Base-by-base conservation (phyloP, 2,797 vertebrate genomes). In the Dendrocincla fuliginosa region DNA sequence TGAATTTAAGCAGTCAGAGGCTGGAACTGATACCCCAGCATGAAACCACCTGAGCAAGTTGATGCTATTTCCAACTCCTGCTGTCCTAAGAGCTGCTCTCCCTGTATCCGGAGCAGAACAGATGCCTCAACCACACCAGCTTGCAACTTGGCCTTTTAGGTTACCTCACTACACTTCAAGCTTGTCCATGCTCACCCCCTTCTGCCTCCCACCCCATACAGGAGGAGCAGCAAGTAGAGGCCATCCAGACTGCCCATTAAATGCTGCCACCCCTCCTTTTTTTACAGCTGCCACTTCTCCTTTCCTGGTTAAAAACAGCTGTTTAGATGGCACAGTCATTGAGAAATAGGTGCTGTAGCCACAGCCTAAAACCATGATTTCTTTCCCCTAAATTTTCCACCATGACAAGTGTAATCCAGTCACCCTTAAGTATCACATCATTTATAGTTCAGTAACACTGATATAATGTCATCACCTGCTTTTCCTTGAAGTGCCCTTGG, bases 231-330 rank as follows among this genome's bases (percentile, higher is more conserved):
- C 9, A 0, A 19, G 7, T 4, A 44, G 65, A 75, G 30, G 5
- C 20, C 3, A 1, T 13, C 8, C 3, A 0, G 32, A 25, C 6
- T 32, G 5, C 5, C 27, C 30, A 42, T 42, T 37, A 12, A 65
- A 53, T 13, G 8, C 46, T 42, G 12, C 6, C 68, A 59, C 13
- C 6, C 7, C 12, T 18, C 6, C 32, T 32, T 28, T 70, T 70
- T 22, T 10, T 59, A 30, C 28, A 65, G 46, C 5, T n/a, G 27
- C 6, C 35, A 4, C 19, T 35, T 19, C 37, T n/a, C 37, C 55
- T 69, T 52, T 39, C 30, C 24, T 87, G 46, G 12, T 49, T 60
- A 55, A 71, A 70, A 70, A 14, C 9, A 27, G 20, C 32, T 17
- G 8, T 30, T 44, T 82, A 33, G 32, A 50, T 37, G 17, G 28